Evolutionary conservation across 2,113 vertebrate genomes (phyloP), one percentile per base, ranked within the genome.

Genomic region (Oxyura jamaicensis): DNA sequence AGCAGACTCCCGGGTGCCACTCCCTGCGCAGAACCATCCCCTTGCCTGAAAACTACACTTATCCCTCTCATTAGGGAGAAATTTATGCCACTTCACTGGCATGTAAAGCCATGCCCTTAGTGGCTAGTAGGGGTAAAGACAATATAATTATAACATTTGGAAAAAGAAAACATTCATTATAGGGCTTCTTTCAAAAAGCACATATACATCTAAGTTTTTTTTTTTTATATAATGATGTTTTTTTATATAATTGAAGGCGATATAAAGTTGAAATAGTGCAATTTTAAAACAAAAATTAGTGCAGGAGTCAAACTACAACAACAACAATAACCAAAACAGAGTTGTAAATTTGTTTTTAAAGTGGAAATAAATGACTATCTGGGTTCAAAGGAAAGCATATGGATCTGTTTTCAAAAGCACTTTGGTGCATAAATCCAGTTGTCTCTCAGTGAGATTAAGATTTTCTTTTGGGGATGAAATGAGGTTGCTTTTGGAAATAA

Each of bases 201-300:
- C 53, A 87, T 94, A 94, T 71, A 91, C 50, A 95, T 79, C 25
- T 76, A 90, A 84, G 69, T 29, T 44, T 44, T 90, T 90, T 90
- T 85, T 44, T 44, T 90, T 90, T 90, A 83, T 44, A 0, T 18
- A 72, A 94, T 52, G 67, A 69, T 33, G 67, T 33, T 0, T 5
- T 81, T 88, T 89, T 79, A 58, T 66, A 82, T 63, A 92, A 59
- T 46, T 90, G 90, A 97, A 95, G 39, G 92, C 83, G 76, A 96
- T 95, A 94, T 60, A 86, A 93, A 91, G 42, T 91, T 89, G 63
- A 91, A 95, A 95, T 96, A 97, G 97, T 97, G 97, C 97, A 97
- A 97, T 95, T 96, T 95, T 56, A 50, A 95, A 95, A 93, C 21
- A 88, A 93, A 95, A 92, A 42, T 92, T 97, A 97, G 97, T 97